phyloP scores from a whole-genome alignment of 2,113 vertebrate species.

The Megatriorchis doriae region DNA sequence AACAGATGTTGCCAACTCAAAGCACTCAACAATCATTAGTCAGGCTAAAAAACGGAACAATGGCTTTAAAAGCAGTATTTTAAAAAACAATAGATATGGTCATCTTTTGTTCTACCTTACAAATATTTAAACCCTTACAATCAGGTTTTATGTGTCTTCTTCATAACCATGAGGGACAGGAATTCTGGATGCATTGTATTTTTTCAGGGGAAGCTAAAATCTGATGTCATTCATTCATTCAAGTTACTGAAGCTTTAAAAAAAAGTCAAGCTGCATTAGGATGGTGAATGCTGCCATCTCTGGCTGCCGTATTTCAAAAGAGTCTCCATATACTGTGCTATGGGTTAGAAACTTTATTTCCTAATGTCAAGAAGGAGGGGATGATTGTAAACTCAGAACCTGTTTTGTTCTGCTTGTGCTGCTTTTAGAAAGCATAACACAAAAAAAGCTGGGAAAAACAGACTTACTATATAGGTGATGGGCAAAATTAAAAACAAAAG shows the following conservation, averaged over 20 bases:
- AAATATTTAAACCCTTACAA: background rate
- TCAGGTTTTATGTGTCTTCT: background rate
- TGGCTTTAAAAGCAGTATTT: background rate
- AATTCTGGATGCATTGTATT: background rate
- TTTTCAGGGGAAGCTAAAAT: background rate
- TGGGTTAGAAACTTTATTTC: background rate
- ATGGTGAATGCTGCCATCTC: slow-evolving; percentile 35
- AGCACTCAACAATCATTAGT: slow-evolving; percentile 14
- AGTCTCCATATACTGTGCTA: background rate
- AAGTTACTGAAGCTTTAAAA: background rate
- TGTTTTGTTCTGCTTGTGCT: background rate
- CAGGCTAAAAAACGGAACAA: background rate
- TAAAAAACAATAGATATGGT: background rate
- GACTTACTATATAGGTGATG: background rate
- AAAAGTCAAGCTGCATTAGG: background rate
- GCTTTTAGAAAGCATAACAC: background rate
- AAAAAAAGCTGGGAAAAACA: background rate
- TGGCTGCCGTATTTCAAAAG: background rate
- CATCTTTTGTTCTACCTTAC: background rate
- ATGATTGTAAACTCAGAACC: background rate
- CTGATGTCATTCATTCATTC: background rate
- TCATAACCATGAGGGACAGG: background rate
- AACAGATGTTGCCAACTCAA: slow-evolving; percentile 15
- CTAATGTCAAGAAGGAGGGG: background rate
- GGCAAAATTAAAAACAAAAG: background rate